Evolutionary conservation across 2,113 vertebrate genomes (phyloP), one percentile per base, ranked within the genome.

Genomic region (Rafetus swinhoei): DNA sequence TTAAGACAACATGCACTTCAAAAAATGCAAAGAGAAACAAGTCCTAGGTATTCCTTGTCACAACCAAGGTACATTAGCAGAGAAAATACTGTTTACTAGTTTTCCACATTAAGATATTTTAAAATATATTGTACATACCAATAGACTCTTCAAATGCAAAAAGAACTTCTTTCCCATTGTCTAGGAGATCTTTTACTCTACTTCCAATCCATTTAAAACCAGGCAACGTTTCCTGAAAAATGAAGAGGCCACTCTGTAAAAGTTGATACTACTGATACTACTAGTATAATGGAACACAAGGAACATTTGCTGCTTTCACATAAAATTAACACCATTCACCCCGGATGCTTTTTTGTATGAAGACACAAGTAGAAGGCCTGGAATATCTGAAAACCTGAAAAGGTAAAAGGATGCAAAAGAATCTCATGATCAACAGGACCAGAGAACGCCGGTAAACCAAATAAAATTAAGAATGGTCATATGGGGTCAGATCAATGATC

Each of bases 131-230:
- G 29, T 81, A 93, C 96, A 93, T 96, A 99, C 99, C 99, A 80
- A 99, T 99, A 8, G 99, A 99, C 93, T 99, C 99, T 96, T 99
- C 99, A 88, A 99, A 99, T 13, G 99, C 98, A 95, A 99, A 99
- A 29, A 99, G 97, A 88, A 99, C 99, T 86, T 98, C 97, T 92
- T 99, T 99, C 45, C 99, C 99, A 1, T 96, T 95, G 87, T 98
- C 98, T 18, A 98, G 79, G 52, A 99, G 98, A 85, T 99, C 97
- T 74, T 99, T 98, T 15, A 99, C 99, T 96, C 98, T 97, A 84
- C 98, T 99, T 95, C 99, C 99, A 94, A 99, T 99, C 99, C 99
- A 99, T 77, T 99, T 99, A 95, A 99, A 99, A 53, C 99, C 99
- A 12, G 99, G 99, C 54, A 99, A 98, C 8, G 99, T 99, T 97